Evolutionary conservation across 37 sponge, comb jelly and placozoan genomes (phyloP), one percentile per base, ranked within the genome.

Genomic region (Chondrosia reniformis): DNA sequence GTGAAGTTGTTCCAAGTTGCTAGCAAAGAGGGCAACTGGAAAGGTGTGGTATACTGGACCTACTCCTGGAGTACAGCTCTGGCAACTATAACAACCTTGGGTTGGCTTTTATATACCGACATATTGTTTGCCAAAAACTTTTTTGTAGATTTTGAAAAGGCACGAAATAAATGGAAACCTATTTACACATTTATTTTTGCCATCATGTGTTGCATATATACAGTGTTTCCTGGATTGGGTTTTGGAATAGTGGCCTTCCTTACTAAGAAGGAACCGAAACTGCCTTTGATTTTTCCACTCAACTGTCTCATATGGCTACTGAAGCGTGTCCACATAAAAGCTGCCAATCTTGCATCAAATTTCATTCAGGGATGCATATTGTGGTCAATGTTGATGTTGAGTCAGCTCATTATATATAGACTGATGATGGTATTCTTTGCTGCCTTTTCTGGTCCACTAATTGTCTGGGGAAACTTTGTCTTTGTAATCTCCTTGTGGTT

Each of bases 371-470:
- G 40, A 39, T 24, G 39, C 1, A 41, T 69, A 1, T 24, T 69
- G 4, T 69, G 72, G 72, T 69, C 19, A 21, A 22, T 41, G 39
- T 25, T 69, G 40, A 24, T 38, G 13, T 69, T 69, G 44, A 7
- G 32, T 6, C 38, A 39, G 36, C 39, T 69, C 15, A 9, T 34
- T 17, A 24, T 69, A 21, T 69, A 69, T 40, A 41, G 72, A 38
- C n/a, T 69, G 44, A 44, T 44, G n/a, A 69, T 34, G 22, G 72
- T 69, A 34, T 69, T 69, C 72, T 69, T 69, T 69, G 72, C 72
- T 4, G 72, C 72, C 4, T 69, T 69, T 6, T 69, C 72, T 13
- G 72, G 72, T 1, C 72, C 72, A 3, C 72, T 69, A 21, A 69
- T 69, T 9, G 72, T 69, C 37, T 69, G 72, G 72, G 72, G 72